phyloP scores from a whole-genome alignment of 2,113 vertebrate species.

The Nettapus auritus region DNA sequence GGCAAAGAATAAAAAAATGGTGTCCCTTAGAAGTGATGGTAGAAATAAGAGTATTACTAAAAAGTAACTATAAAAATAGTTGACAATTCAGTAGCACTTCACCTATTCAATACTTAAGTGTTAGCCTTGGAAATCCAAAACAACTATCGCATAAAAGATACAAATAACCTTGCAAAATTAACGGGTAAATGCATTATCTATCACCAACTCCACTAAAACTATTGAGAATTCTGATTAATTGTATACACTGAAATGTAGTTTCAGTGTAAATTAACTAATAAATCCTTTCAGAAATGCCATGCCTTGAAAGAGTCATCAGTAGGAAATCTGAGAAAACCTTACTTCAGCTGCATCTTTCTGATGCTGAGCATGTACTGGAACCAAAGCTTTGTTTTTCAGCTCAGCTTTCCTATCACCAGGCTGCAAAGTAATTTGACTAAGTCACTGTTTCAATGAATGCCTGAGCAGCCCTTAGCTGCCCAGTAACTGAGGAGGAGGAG shows the following conservation, averaged over 20 bases:
- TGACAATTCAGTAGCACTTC: not conserved
- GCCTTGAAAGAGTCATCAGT: not conserved
- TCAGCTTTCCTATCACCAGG: not conserved
- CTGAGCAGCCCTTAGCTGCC: not conserved
- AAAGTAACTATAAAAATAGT: not conserved
- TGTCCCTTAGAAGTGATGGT: not conserved
- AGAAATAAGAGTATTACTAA: not conserved
- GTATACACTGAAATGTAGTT: not conserved
- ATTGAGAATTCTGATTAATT: not conserved
- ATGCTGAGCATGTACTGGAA: not conserved
- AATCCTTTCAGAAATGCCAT: not conserved
- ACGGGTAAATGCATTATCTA: not conserved
- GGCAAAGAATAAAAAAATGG: rapidly evolving
- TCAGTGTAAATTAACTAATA: not conserved
- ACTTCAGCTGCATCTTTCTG: not conserved
- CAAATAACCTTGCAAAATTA: not conserved
- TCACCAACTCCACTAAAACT: not conserved
- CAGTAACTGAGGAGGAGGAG: not conserved
- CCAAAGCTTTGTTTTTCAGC: not conserved
- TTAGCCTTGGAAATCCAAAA: not conserved
- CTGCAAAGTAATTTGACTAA: not conserved
- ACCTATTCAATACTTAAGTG: not conserved
- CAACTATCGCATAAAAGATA: not conserved
- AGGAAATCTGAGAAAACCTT: not conserved
- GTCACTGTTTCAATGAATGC: not conserved